Base-by-base conservation (phyloP, 1,140 invertebrate species). In the Hypothenemus hampei region DNA sequence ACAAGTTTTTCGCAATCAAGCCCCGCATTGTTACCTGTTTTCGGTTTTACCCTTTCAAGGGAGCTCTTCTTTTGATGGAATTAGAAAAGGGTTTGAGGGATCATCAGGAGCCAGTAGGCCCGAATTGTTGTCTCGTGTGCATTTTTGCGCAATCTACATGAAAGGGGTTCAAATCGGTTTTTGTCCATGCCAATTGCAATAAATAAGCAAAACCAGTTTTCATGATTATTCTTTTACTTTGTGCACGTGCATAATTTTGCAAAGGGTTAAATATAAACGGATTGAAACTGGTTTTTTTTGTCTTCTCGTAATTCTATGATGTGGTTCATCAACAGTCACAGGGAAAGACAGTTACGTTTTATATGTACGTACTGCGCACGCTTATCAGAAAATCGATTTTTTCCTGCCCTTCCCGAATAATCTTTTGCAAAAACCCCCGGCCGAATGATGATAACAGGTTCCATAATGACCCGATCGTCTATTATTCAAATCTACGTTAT, bases 331-430 rank as follows among this genome's bases (percentile, higher is more conserved):
- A n/a, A n/a, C n/a, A n/a, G n/a, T n/a, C n/a, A n/a, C n/a, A n/a
- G n/a, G n/a, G n/a, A n/a, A n/a, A n/a, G n/a, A n/a, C n/a, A n/a
- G n/a, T n/a, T n/a, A n/a, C n/a, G n/a, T n/a, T n/a, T n/a, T n/a
- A n/a, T n/a, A n/a, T n/a, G n/a, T n/a, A n/a, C n/a, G n/a, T n/a
- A n/a, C n/a, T n/a, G n/a, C n/a, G n/a, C n/a, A n/a, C n/a, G n/a
- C n/a, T n/a, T n/a, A n/a, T n/a, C n/a, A n/a, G n/a, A n/a, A 58
- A 64, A 64, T 64, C 62, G 62, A 64, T 64, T 64, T 64, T 64
- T 64, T 64, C 57, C 62, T 60, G 60, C 57, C 60, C 58, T 62
- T 62, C 55, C 58, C 60, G 49, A 63, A 64, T 58, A 60, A 57
- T 62, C 62, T 64, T 64, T 13, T 55, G 60, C 57, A 64, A 64